Conservation (phyloP, 2,113 vertebrate genomes). For the Mustela nigripes region DNA sequence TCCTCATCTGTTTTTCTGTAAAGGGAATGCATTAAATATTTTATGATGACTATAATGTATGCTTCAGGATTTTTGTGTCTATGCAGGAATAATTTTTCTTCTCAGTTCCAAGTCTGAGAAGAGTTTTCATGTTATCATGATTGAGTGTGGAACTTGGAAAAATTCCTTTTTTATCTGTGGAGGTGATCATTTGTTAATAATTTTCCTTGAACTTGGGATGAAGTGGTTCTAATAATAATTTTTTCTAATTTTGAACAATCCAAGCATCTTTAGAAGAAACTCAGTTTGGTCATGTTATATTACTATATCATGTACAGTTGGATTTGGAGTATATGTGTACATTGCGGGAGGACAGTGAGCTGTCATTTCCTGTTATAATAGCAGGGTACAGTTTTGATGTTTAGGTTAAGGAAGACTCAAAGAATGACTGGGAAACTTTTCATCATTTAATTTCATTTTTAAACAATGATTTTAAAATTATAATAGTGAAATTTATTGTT, state of each 20-base stretch:
- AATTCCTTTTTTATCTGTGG: slow-evolving; percentile 27
- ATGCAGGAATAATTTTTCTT: neutral
- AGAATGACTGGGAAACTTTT: neutral
- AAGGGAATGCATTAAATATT: slow-evolving; percentile 39
- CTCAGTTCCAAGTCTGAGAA: slow-evolving; percentile 11
- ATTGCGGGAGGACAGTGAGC: neutral
- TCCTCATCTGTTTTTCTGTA: slow-evolving; percentile 29
- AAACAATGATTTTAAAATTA: neutral
- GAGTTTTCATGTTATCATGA: slow-evolving; percentile 11
- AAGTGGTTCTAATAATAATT: neutral
- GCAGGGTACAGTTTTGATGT: neutral
- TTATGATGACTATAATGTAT: neutral
- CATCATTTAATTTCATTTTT: neutral
- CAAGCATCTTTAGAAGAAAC: neutral
- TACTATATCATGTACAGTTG: neutral
- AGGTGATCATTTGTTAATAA: slow-evolving; percentile 26
- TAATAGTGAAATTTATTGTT: neutral
- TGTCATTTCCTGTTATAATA: neutral
- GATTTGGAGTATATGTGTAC: neutral
- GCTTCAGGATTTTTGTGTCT: slow-evolving; percentile 18
- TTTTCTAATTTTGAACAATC: neutral
- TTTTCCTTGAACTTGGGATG: neutral
- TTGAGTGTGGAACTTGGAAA: slow-evolving; percentile 21
- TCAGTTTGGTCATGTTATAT: neutral
- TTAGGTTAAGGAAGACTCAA: neutral